Evolutionary conservation across 2,797 vertebrate species (phyloP).

Genomic region (Borostomias antarcticus): DNA sequence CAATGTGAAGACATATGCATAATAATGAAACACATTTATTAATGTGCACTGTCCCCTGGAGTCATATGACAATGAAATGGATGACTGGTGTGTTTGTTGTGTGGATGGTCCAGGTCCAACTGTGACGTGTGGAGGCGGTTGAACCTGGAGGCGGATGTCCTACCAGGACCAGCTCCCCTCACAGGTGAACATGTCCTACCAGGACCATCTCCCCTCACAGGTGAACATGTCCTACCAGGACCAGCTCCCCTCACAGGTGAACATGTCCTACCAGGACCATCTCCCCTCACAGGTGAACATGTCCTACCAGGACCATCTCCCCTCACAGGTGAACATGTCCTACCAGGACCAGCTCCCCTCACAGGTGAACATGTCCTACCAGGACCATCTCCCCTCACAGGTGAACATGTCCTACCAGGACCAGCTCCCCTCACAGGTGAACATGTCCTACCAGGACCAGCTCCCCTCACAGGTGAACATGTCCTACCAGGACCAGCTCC

Average conservation of each 20-base stretch:
- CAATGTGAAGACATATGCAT: constrained; percentile 81
- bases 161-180: neutral
- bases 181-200: too few species aligned
- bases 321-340: constrained; percentile 12
- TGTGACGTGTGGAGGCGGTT: constrained; percentile 71
- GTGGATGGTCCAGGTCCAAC: constrained; percentile 57
- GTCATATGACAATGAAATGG: constrained; percentile 80
- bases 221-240: too few species aligned
- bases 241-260: constrained; percentile 23
- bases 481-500: too few species aligned
- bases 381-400: neutral
- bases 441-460: neutral
- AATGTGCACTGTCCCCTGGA: constrained; percentile 79
- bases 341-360: neutral
- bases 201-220: neutral
- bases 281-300: constrained; percentile 31
- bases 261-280: constrained; percentile 15
- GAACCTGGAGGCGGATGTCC: too few species aligned
- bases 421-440: neutral
- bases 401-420: neutral
- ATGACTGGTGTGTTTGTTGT: constrained; percentile 68
- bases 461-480: too few species aligned
- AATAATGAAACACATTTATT: constrained; percentile 83
- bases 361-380: neutral
- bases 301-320: constrained; percentile 50